phyloP scores from a whole-genome alignment of 2,797 vertebrate species.

The Oceanodroma leucorhoa region DNA sequence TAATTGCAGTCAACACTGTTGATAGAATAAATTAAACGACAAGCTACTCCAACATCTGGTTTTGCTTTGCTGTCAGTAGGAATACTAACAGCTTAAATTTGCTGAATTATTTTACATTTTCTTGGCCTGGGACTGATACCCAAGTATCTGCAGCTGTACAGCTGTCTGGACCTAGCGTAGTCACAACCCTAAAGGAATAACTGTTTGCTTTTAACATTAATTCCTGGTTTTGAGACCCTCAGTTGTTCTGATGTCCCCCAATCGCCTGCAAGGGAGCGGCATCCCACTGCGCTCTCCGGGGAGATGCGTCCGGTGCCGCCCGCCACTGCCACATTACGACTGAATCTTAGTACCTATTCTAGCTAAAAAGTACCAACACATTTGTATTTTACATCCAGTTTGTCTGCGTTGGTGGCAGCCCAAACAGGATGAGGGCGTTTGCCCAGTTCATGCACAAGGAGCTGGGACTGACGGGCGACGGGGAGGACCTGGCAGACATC shows the following conservation, averaged over 20 bases:
- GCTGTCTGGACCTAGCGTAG: rapidly evolving
- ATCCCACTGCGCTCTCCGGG: rapidly evolving
- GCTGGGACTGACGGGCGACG: slow-evolving; percentile 73
- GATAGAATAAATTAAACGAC: slow-evolving; percentile 40
- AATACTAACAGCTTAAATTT: slow-evolving; percentile 19
- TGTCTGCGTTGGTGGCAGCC: slow-evolving; percentile 87
- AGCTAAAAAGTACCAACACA: background rate
- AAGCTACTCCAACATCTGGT: slow-evolving; percentile 29
- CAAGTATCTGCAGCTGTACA: background rate
- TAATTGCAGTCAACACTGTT: slow-evolving; percentile 5
- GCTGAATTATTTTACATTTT: slow-evolving; percentile 40
- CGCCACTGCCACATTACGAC: rapidly evolving
- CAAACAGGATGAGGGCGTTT: slow-evolving; percentile 86
- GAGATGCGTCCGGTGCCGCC: background rate
- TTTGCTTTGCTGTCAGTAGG: slow-evolving; percentile 39
- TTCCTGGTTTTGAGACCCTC: background rate
- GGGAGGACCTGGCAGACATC: slow-evolving; percentile 78
- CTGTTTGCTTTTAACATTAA: rapidly evolving
- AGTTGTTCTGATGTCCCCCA: rapidly evolving
- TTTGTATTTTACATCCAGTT: slow-evolving; percentile 70
- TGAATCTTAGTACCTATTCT: background rate
- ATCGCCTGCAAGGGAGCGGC: rapidly evolving
- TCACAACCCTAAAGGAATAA: background rate
- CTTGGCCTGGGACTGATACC: background rate
- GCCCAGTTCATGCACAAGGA: slow-evolving; percentile 84